Percentiles rank a stretch among this genome's conserved stretches.
These are phyloP conservation scores for Oenanthe oenanthe DNA, from an alignment of 2,113 vertebrate genomes.

Conservation along the genomic window DNA sequence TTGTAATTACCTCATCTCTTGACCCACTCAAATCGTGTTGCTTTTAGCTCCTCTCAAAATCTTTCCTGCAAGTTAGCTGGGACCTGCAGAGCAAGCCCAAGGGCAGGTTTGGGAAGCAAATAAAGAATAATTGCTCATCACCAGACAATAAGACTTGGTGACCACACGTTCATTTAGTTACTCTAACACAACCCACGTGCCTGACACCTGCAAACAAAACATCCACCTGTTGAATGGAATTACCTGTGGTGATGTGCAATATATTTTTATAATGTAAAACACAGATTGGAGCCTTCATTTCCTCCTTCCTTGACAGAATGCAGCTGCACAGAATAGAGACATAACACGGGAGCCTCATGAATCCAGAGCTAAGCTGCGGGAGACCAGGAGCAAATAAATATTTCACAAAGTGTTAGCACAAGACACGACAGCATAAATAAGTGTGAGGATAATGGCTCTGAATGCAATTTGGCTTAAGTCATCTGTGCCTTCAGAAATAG, in stretches of 20 bases:
- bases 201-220: not conserved
- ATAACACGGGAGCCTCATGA: not conserved
- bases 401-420: conserved; percentile 68
- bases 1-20: not conserved
- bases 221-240: not conserved
- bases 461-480: conserved; percentile 70
- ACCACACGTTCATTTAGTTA: not conserved
- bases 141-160: not conserved
- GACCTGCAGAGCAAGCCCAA: not conserved
- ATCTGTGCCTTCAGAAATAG: conserved; percentile 62
- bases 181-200: not conserved
- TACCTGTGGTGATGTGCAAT: not conserved
- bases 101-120: not conserved
- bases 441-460: conserved; percentile 42
- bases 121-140: not conserved
- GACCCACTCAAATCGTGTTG: not conserved
- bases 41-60: not conserved
- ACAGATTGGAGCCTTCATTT: conserved; percentile 24
- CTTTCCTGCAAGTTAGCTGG: not conserved
- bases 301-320: conserved; percentile 31
- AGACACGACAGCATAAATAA: conserved; percentile 68
- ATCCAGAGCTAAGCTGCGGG: conserved; percentile 45
- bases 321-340: conserved; percentile 55
- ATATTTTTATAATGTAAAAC: not conserved
- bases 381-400: conserved; percentile 71